Conservation (phyloP, 2,797 vertebrate genomes). For the Arrhamphus sclerolepis region DNA sequence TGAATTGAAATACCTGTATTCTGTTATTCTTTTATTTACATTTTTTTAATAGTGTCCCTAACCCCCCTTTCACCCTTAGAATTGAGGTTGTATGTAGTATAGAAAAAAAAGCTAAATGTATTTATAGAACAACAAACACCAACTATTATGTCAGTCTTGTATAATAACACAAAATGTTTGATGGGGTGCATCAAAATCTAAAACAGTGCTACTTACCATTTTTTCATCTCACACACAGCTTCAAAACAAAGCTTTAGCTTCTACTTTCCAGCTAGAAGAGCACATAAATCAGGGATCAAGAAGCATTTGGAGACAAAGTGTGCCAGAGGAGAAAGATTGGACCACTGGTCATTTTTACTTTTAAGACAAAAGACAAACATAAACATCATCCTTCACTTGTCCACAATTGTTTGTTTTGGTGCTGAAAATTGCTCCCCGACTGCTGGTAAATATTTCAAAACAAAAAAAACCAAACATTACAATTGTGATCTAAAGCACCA, state of each 20-base stretch:
- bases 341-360: slow-evolving; percentile 29
- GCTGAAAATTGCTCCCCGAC: not conserved
- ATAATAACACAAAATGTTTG: too few relatives aligned
- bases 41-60: too few relatives aligned
- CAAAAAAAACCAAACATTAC: too few relatives aligned
- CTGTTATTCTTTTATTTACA: too few relatives aligned
- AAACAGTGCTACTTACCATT: not conserved
- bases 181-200: too few relatives aligned
- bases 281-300: slow-evolving; percentile 23
- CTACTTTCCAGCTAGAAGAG: slow-evolving; percentile 1
- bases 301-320: slow-evolving; percentile 21
- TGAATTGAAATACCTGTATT: too few relatives aligned
- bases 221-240: not conserved
- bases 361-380: slow-evolving; percentile 29
- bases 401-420: slow-evolving; percentile 5
- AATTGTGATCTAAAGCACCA: too few relatives aligned
- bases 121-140: too few relatives aligned
- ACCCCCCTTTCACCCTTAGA: too few relatives aligned
- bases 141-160: too few relatives aligned
- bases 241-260: slow-evolving; percentile 5
- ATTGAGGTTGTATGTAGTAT: too few relatives aligned
- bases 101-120: too few relatives aligned
- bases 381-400: slow-evolving; percentile 40
- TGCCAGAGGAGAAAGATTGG: slow-evolving; percentile 19
- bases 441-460: not conserved